Conservation (phyloP, 1,140 invertebrate species). For the Pogonomyrmex barbatus region DNA sequence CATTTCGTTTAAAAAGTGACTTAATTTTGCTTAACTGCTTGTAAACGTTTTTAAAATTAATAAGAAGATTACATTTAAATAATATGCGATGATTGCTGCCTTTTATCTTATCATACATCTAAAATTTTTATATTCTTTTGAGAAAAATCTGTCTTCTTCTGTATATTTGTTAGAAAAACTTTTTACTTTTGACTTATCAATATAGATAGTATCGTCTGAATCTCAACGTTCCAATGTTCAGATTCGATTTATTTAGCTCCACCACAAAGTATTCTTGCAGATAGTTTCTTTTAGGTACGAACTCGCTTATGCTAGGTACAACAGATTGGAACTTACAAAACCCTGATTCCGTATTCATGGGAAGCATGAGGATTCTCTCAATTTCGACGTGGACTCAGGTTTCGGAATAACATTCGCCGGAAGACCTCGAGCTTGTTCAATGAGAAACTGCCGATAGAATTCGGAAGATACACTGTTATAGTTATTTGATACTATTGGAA, state of each 20-base stretch:
- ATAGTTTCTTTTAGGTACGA: slow-evolving; percentile 47
- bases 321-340: slow-evolving; percentile 68
- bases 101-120: background rate
- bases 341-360: slow-evolving; percentile 77
- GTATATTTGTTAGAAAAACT: background rate
- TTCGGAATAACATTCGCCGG: slow-evolving; percentile 28
- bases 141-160: background rate
- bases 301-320: slow-evolving; percentile 18
- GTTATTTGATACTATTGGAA: slow-evolving; percentile 66
- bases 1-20: background rate
- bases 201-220: background rate
- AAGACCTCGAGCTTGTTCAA: slow-evolving; percentile 37
- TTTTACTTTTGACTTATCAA: background rate
- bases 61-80: background rate
- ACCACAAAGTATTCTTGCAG: slow-evolving; percentile 27
- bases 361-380: slow-evolving; percentile 71
- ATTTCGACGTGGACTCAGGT: slow-evolving; percentile 61
- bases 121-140: background rate
- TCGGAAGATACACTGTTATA: slow-evolving; percentile 41
- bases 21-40: background rate
- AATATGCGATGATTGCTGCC: background rate
- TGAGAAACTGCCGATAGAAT: slow-evolving; percentile 58
- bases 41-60: background rate
- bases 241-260: slow-evolving; percentile 44
- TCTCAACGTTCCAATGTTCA: background rate